These are phyloP conservation scores for Mormyrops attenuatus DNA, from an alignment of 2,797 vertebrate species.

Conservation along the genomic window DNA sequence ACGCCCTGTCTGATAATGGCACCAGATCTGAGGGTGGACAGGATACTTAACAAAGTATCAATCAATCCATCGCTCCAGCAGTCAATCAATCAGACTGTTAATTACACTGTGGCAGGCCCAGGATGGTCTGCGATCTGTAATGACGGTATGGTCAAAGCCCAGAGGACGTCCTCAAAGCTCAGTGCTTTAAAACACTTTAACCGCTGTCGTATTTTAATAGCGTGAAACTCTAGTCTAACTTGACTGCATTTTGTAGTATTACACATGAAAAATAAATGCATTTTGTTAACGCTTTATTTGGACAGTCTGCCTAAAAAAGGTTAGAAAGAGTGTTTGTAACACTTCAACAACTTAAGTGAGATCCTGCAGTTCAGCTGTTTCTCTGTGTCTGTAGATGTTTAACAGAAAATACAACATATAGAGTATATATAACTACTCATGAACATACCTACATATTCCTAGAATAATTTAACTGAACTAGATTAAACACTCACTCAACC, in stretches of 20 bases:
- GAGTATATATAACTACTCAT: neutral
- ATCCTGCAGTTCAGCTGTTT: neutral
- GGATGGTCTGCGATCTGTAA: slow-evolving; percentile 3
- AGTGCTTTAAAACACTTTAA: neutral
- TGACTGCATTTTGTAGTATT: neutral
- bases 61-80: neutral
- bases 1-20: neutral
- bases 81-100: slow-evolving; percentile 7
- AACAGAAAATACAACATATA: neutral
- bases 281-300: neutral
- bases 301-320: neutral
- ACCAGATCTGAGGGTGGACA: too few species aligned
- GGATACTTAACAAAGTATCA: neutral
- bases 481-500: neutral
- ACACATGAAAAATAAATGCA: neutral
- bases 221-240: neutral
- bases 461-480: neutral
- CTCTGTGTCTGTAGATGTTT: neutral
- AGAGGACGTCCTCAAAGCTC: neutral
- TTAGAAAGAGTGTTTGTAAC: neutral
- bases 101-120: neutral
- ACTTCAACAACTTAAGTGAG: neutral
- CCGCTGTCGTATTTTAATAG: neutral
- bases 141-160: neutral
- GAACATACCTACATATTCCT: neutral